Percentiles rank a stretch among this genome's conserved stretches.
These are phyloP conservation scores for Hypselothyrea guttata DNA, from an alignment of 2,888 invertebrate species.

Conservation along the genomic window DNA sequence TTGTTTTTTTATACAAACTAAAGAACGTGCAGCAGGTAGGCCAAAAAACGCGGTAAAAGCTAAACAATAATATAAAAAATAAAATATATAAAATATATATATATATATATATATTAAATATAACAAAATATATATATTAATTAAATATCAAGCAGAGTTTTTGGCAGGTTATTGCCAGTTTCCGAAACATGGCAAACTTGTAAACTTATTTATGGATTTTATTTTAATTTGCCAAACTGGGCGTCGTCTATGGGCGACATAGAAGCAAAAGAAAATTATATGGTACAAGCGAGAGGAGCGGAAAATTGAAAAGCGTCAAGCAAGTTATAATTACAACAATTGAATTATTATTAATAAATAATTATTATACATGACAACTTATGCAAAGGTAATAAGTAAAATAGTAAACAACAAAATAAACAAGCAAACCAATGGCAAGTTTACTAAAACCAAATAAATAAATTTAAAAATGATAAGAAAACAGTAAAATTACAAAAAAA, in stretches of 20 bases:
- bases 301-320: constrained; percentile 48
- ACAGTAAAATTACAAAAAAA: constrained; percentile 52
- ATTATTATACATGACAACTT: constrained; percentile 72
- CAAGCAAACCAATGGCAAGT: constrained; percentile 54
- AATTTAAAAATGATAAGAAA: constrained; percentile 34
- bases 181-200: constrained; percentile 54
- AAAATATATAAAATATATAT: constrained; percentile 27
- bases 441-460: constrained; percentile 42
- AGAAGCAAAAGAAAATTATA: constrained; percentile 30
- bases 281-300: constrained; percentile 20
- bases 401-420: constrained; percentile 40
- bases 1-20: constrained; percentile 20
- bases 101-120: constrained; percentile 27
- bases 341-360: constrained; percentile 75
- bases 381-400: constrained; percentile 59
- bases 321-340: constrained; percentile 75
- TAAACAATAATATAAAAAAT: constrained; percentile 60
- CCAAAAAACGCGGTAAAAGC: constrained; percentile 42
- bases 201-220: too few species aligned
- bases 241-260: constrained; percentile 62
- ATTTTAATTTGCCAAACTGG: constrained; percentile 73
- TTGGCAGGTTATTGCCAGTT: constrained; percentile 64
- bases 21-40: constrained; percentile 39
- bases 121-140: constrained; percentile 23
- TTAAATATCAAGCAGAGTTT: constrained; percentile 52